Percentiles rank a stretch among this genome's conserved stretches.
phyloP scores from a whole-genome alignment of 2,888 invertebrate genomes.

The Halocaridina rubra region DNA sequence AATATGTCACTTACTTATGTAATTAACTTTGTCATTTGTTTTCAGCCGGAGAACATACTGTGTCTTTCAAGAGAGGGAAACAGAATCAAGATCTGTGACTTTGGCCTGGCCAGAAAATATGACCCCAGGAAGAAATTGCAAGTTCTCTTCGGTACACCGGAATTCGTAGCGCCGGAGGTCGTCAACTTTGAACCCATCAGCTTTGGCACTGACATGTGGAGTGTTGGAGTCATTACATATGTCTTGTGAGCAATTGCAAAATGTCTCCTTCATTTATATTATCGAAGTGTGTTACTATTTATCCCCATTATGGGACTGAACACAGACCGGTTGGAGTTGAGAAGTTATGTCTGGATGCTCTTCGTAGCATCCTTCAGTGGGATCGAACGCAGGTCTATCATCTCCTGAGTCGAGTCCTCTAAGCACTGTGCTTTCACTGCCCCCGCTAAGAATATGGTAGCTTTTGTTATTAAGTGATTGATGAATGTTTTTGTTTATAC shows the following conservation, averaged over 20 bases:
- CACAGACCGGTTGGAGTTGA: too few species aligned
- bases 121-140: constrained; percentile 92
- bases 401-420: too few species aligned
- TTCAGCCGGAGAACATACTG: constrained; percentile 96
- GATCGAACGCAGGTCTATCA: too few species aligned
- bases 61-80: constrained; percentile 97
- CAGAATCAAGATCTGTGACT: constrained; percentile 98
- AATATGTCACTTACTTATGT: too few species aligned
- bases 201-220: constrained; percentile 98
- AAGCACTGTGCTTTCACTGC: too few species aligned
- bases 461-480: too few species aligned
- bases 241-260: constrained; percentile 86
- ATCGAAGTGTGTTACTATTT: too few species aligned
- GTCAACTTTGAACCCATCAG: constrained; percentile 98
- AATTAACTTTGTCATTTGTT: constrained; percentile 50
- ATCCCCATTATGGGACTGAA: too few species aligned
- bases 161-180: constrained; percentile 98
- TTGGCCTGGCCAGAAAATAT: constrained; percentile 93
- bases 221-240: constrained; percentile 97
- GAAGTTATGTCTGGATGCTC: too few species aligned
- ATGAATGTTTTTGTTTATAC: too few species aligned
- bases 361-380: too few species aligned
- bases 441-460: too few species aligned
- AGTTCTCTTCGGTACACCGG: constrained; percentile 96
- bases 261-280: background rate